Conservation (phyloP, 2,113 vertebrate genomes). For the Clarias batrachus region DNA sequence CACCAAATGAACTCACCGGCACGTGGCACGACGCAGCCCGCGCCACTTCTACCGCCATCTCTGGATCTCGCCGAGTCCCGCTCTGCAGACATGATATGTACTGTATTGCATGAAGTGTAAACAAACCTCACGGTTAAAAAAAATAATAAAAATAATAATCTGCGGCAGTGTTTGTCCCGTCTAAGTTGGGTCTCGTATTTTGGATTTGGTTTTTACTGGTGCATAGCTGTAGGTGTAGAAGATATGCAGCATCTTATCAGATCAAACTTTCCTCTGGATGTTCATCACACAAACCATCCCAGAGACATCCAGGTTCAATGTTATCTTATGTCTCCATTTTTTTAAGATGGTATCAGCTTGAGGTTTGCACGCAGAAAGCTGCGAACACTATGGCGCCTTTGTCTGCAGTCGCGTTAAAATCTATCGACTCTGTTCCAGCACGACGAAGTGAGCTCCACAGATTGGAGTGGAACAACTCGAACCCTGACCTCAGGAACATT, state of each 20-base stretch:
- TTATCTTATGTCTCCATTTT: slow-evolving; percentile 48
- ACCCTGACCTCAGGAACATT: not conserved
- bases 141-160: too few species aligned
- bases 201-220: not conserved
- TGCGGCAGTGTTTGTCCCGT: not conserved
- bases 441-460: not conserved
- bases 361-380: slow-evolving; percentile 42
- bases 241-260: slow-evolving; percentile 21
- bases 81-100: not conserved
- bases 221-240: slow-evolving; percentile 29
- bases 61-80: not conserved
- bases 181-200: not conserved
- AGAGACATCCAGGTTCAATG: slow-evolving; percentile 19
- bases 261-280: not conserved
- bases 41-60: not conserved
- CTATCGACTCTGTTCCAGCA: not conserved
- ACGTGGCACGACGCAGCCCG: not conserved
- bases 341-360: slow-evolving; percentile 44
- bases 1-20: slow-evolving; percentile 2
- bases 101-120: too few species aligned
- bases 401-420: too few species aligned
- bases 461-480: not conserved
- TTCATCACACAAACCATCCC: slow-evolving; percentile 22
- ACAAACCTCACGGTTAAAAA: not conserved
- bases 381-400: slow-evolving; percentile 2